Evolutionary conservation across 2,888 invertebrate species (phyloP), one percentile per base, ranked within the genome.

Genomic region (Bhutanitis thaidina): DNA sequence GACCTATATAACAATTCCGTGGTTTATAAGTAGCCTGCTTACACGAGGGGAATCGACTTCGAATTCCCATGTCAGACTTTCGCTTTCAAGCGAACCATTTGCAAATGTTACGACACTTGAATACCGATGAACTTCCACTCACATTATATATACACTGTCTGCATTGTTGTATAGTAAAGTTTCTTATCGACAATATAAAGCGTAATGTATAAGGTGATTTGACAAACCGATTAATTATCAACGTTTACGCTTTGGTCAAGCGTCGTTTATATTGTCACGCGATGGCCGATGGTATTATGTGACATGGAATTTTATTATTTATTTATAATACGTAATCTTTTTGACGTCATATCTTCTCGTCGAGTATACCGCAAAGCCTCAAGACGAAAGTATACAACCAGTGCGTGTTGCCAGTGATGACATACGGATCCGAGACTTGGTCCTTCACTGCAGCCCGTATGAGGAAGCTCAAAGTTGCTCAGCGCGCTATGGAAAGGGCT

Each of bases 1-100:
- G 20, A 20, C 20, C 2, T 5, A 9, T 15, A 25, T 30, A 16
- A 49, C n/a, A n/a, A n/a, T n/a, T n/a, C n/a, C n/a, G n/a, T n/a
- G n/a, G n/a, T 74, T 74, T 72, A 73, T 74, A 71, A 74, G 76
- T 69, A 67, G 66, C 49, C 44, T 49, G 40, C 14, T 35, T 46
- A 63, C 62, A 64, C 57, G 61, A 64, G 59, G 62, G 62, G 67
- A 66, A 68, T 71, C 66, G 59, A 56, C 60, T 53, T 56, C 53
- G 52, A 55, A 58, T 73, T 71, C 73, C 72, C 61, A 54, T 62
- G 62, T 44, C 41, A 34, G 54, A 68, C 72, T 75, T 75, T 75
- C 77, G 57, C 69, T 77, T 74, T 77, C 70, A 63, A 63, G 34
- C 52, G 52, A 52, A 55, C 54, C 52, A 45, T 35, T 53, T 48